These are phyloP conservation scores for Boloria euphrosyne DNA, from an alignment of 2,888 invertebrate genomes.

Conservation along the genomic window DNA sequence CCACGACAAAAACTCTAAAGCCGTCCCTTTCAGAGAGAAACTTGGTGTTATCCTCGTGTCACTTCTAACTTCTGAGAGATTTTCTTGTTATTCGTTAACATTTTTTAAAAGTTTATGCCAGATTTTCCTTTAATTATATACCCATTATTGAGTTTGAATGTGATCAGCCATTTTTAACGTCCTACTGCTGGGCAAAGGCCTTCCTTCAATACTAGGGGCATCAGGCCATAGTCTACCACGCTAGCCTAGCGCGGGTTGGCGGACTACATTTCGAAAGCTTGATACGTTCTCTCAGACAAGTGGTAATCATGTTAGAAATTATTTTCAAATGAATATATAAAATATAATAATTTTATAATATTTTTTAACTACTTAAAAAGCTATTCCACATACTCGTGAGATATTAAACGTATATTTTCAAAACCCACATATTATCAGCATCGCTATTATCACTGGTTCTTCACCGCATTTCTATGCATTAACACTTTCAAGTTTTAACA, in stretches of 20 bases:
- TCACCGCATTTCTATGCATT: slow-evolving; percentile 72
- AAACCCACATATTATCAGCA: slow-evolving; percentile 54
- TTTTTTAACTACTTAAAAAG: too few species aligned
- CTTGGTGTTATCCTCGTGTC: slow-evolving; percentile 43
- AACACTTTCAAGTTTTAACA: slow-evolving; percentile 44
- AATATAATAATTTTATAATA: too few species aligned
- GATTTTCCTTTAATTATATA: neutral
- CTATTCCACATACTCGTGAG: too few species aligned
- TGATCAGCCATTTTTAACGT: neutral
- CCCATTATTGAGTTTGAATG: neutral
- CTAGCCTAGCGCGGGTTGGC: too few species aligned
- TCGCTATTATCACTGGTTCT: slow-evolving; percentile 64
- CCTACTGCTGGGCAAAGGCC: too few species aligned
- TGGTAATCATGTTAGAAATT: too few species aligned
- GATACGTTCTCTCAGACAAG: too few species aligned
- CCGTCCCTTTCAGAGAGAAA: slow-evolving; percentile 39
- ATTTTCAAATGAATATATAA: too few species aligned
- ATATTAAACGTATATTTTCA: slow-evolving; percentile 48
- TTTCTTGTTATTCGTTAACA: slow-evolving; percentile 37
- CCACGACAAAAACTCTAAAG: slow-evolving; percentile 46
- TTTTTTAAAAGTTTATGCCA: slow-evolving; percentile 24
- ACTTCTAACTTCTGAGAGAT: slow-evolving; percentile 38
- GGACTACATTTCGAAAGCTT: too few species aligned
- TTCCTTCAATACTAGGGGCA: too few species aligned
- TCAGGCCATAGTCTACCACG: too few species aligned